phyloP scores from a whole-genome alignment of 1,140 invertebrate species.

The Leucophenga varia region DNA sequence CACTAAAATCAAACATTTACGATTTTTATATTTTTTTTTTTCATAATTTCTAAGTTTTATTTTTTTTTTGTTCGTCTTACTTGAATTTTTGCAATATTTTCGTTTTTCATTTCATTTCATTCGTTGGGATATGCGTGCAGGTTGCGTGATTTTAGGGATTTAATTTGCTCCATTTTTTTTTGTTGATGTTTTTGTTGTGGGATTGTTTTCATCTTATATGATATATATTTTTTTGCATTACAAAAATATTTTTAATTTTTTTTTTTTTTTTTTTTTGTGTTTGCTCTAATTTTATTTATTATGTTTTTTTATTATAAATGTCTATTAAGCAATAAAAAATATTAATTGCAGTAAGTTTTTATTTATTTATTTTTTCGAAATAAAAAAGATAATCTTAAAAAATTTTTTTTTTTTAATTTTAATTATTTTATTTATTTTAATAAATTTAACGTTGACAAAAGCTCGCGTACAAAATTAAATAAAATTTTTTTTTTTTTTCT shows the following conservation, averaged over 20 bases:
- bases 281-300: neutral
- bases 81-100: slow-evolving; percentile 8
- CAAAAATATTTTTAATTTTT: slow-evolving; percentile 16
- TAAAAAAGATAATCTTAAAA: neutral
- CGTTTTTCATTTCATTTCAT: slow-evolving; percentile 17
- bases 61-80: slow-evolving; percentile 9
- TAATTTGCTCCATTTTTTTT: slow-evolving; percentile 8
- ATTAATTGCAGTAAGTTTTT: slow-evolving; percentile 29
- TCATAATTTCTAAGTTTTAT: slow-evolving; percentile 2
- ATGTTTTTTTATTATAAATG: slow-evolving; percentile 1
- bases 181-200: slow-evolving; percentile 3
- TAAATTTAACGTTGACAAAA: neutral
- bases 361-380: slow-evolving; percentile 18
- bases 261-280: neutral
- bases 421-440: slow-evolving; percentile 1
- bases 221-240: slow-evolving; percentile 16
- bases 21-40: neutral
- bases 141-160: slow-evolving; percentile 30
- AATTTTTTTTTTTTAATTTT: neutral
- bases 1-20: too few relatives aligned
- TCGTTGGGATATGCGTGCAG: slow-evolving; percentile 52
- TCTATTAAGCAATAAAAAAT: slow-evolving; percentile 27
- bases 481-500: neutral
- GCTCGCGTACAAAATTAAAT: too few relatives aligned
- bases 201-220: slow-evolving; percentile 4